Base-by-base conservation (phyloP, 2,797 vertebrate species). In the Leptatherina wallacei region DNA sequence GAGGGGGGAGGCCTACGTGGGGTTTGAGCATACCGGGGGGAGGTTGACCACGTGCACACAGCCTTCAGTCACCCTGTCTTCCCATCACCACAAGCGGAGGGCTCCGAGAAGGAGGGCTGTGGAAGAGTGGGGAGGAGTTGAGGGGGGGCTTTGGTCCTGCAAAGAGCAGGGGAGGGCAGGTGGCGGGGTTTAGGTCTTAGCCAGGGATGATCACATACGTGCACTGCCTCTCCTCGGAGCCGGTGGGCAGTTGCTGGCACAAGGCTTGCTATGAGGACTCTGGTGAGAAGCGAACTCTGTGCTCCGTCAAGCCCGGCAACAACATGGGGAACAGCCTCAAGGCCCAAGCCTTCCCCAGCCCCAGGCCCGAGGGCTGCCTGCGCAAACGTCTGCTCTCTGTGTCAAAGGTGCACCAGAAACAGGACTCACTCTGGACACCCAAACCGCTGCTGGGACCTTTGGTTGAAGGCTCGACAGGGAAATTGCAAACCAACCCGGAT, bases 251-350 rank as follows among this genome's bases (percentile, higher is more conserved):
- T 71, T 96, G 95, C 94, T 95, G 94, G 89, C 86, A 92, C 89
- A 88, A 85, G 85, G 79, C 89, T 90, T 93, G 93, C 92, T 93
- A 93, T 89, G 93, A 95, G 89, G 95, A 95, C 14, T 86, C 82
- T 49, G 90, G 95, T 2, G 69, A 93, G 82, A 93, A 94, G 86
- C 89, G 83, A 84, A 87, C 91, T 77, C 91, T 91, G 2, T 89
- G 93, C 55, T 92, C 91, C 73, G 88, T 93, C 81, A 80, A 80
- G 62, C 68, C 80, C 6, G 1, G 57, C 56, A 77, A 9, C 57
- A 94, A 88, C 81, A 96, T 96, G 96, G 96, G 95, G 69, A 96
- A 95, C 85, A 64, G 87, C 85, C 83, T 89, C 69, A 94, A 93
- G 16, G 5, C 42, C 0, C 78, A 80, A 80, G 80, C 76, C 69